Conservation (phyloP, 2,888 invertebrate species). For the Pseudococcus jackbeardsleyi region DNA sequence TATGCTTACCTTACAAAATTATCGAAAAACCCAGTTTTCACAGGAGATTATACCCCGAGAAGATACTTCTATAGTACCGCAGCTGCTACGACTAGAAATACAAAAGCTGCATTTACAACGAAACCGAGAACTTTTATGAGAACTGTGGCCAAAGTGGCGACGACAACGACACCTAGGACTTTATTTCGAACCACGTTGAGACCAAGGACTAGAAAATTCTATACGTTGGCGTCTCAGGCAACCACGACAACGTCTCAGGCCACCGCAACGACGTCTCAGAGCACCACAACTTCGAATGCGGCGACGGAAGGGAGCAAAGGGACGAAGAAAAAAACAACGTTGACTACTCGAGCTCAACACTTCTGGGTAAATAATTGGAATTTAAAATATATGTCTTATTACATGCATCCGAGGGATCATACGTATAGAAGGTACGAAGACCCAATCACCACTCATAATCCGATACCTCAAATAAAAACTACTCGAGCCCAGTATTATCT, state of each 20-base stretch:
- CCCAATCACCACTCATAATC: not conserved
- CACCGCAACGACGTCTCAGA: not conserved
- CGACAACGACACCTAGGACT: too few species aligned
- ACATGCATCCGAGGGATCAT: not conserved
- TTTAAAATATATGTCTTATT: not conserved
- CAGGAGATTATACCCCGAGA: not conserved
- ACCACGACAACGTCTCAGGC: too few species aligned
- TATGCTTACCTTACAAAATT: not conserved
- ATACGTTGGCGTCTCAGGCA: not conserved
- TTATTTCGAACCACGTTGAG: not conserved
- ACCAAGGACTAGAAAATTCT: not conserved
- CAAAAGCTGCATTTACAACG: not conserved
- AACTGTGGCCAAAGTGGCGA: not conserved
- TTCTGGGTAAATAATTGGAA: conserved; percentile 13
- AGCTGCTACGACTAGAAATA: not conserved
- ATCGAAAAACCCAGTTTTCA: not conserved
- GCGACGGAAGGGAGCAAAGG: not conserved
- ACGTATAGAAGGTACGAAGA: not conserved
- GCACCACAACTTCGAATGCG: not conserved
- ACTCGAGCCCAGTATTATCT: not conserved
- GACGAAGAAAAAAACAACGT: not conserved
- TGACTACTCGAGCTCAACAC: not conserved
- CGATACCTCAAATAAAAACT: not conserved
- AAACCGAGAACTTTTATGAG: not conserved
- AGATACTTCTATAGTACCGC: not conserved